Conservation (phyloP, 2,888 invertebrate species). For the Gryllus longicercus region DNA sequence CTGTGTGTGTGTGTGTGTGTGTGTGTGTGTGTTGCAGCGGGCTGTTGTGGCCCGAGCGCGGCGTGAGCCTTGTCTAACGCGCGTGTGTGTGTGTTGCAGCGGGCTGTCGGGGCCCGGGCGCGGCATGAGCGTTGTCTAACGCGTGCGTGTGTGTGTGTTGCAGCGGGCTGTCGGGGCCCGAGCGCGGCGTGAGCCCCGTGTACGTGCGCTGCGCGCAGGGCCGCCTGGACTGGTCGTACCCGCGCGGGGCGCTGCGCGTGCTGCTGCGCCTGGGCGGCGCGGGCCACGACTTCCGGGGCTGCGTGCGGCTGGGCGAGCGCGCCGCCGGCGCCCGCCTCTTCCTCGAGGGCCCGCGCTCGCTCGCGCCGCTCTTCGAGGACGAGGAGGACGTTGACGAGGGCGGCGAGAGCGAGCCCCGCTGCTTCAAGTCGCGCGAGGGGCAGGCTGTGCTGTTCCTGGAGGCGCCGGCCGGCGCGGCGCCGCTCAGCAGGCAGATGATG, state of each 20-base stretch:
- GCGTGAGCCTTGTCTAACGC: too few relatives aligned
- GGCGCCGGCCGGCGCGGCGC: neutral
- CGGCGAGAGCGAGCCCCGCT: neutral
- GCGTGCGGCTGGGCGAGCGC: slow-evolving; percentile 56
- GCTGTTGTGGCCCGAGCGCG: too few relatives aligned
- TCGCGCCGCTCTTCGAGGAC: slow-evolving; percentile 19
- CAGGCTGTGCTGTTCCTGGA: neutral
- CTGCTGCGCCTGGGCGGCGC: slow-evolving; percentile 59
- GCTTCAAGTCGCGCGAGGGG: neutral
- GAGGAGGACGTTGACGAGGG: neutral
- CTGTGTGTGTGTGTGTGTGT: too few relatives aligned
- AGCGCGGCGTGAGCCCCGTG: slow-evolving; percentile 20
- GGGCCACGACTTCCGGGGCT: slow-evolving; percentile 65
- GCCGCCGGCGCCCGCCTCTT: slow-evolving; percentile 54
- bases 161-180: neutral
- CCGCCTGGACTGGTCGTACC: slow-evolving; percentile 69
- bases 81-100: neutral
- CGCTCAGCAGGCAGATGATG: neutral
- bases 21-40: too few relatives aligned
- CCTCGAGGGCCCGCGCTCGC: slow-evolving; percentile 53
- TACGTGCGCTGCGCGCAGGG: slow-evolving; percentile 23
- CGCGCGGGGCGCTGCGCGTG: slow-evolving; percentile 67
- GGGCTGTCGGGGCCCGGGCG: too few relatives aligned
- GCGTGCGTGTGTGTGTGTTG: too few relatives aligned
- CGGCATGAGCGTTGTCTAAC: too few relatives aligned